Evolutionary conservation across 2,888 invertebrate genomes (phyloP).

Genomic region (Keiferia lycopersicella): DNA sequence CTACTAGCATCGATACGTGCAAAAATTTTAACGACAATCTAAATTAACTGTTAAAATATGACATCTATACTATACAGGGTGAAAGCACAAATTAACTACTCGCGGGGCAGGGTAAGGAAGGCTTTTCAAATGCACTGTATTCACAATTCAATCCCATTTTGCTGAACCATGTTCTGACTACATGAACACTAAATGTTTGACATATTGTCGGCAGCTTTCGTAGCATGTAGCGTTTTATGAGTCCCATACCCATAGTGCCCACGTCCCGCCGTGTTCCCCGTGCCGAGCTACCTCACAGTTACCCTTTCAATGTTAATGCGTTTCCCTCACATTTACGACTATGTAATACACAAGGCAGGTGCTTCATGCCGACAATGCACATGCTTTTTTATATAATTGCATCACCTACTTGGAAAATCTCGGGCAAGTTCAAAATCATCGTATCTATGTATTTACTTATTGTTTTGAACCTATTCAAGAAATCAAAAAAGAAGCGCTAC

Average conservation of each 20-base stretch:
- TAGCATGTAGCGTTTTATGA: slow-evolving; percentile 15
- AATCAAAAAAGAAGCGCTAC: not conserved
- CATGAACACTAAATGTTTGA: not conserved
- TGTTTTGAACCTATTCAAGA: not conserved
- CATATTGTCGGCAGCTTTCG: not conserved
- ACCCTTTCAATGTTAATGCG: slow-evolving; percentile 56
- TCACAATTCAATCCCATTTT: no score
- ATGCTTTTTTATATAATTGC: slow-evolving; percentile 11
- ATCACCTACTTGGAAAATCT: not conserved
- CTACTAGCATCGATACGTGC: no score
- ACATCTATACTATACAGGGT: no score
- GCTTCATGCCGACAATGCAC: slow-evolving; percentile 16
- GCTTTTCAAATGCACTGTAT: no score
- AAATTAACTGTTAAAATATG: no score
- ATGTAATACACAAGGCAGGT: slow-evolving; percentile 21
- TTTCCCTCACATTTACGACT: slow-evolving; percentile 31
- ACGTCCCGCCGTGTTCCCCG: slow-evolving; percentile 7
- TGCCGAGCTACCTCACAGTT: slow-evolving; percentile 40
- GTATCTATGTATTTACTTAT: not conserved
- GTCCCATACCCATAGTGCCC: slow-evolving; percentile 24
- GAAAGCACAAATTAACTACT: no score
- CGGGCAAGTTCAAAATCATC: slow-evolving; percentile 4
- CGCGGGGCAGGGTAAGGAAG: no score
- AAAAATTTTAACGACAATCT: no score
- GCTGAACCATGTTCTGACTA: no score